phyloP scores from a whole-genome alignment of 1,140 invertebrate species.

The Drosophila subobscura region DNA sequence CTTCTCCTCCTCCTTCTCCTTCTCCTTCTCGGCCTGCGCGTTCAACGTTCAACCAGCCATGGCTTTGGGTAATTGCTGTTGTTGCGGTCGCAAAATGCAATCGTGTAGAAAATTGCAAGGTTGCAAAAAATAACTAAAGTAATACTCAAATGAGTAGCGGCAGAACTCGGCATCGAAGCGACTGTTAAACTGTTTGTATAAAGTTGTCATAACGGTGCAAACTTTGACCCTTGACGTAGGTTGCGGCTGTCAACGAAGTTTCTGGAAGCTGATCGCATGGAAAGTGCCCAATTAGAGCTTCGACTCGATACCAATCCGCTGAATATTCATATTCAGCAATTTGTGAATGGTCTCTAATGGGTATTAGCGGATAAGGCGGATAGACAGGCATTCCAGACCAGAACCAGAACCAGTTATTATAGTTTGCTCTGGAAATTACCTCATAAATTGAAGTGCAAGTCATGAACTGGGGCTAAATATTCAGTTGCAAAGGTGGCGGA shows the following conservation, averaged over 20 bases:
- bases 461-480: conserved; percentile 1
- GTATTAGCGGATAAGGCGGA: conserved; percentile 9
- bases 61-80: conserved; percentile 57
- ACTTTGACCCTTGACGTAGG: conserved; percentile 46
- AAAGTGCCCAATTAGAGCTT: conserved; percentile 19
- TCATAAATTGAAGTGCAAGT: conserved; percentile 16
- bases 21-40: conserved; percentile 1
- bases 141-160: neutral
- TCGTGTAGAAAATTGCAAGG: conserved; percentile 74
- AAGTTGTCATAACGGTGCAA: conserved; percentile 4
- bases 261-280: neutral
- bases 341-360: conserved; percentile 38
- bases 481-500: neutral
- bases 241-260: conserved; percentile 9
- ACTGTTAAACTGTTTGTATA: conserved; percentile 5
- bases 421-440: conserved; percentile 21
- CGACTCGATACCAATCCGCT: conserved; percentile 3
- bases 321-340: conserved; percentile 27
- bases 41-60: conserved; percentile 42
- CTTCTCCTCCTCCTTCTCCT: conserved; percentile 6
- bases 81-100: conserved; percentile 69
- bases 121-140: conserved; percentile 50
- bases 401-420: conserved; percentile 25
- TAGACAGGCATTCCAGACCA: conserved; percentile 8
- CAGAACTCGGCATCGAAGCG: conserved; percentile 9